A percentile compares a stretch with the other conserved stretches of the same genome.
Evolutionary conservation across 1,140 invertebrate species (phyloP).

Genomic region (Diuraphis noxia): DNA sequence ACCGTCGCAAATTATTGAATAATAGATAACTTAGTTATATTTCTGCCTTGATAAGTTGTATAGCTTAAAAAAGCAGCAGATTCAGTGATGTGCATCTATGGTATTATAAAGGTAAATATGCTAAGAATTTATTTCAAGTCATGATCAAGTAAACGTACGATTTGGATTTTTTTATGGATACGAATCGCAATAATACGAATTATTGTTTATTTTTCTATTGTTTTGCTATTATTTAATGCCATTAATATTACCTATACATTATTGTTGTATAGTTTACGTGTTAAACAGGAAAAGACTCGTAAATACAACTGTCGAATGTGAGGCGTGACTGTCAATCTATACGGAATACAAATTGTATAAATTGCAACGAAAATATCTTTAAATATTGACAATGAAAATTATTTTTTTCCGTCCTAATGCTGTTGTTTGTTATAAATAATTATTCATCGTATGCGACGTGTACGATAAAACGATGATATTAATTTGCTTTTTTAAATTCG

Average conservation of each 20-base stretch:
- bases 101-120: no score
- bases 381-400: conserved; percentile 25
- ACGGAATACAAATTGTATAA: not conserved
- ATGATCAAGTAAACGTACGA: not conserved
- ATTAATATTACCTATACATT: not conserved
- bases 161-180: not conserved
- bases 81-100: no score
- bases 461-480: not conserved
- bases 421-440: not conserved
- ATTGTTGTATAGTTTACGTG: not conserved
- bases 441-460: not conserved
- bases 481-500: not conserved
- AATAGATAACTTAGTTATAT: no score
- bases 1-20: no score
- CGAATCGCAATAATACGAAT: not conserved
- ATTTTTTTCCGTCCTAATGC: not conserved
- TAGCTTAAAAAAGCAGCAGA: no score
- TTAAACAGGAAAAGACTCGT: not conserved
- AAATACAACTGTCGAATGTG: not conserved
- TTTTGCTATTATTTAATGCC: not conserved
- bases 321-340: not conserved
- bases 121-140: not conserved
- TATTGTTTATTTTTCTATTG: not conserved
- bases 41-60: no score
- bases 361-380: not conserved